Conservation (phyloP, 1,140 invertebrate species). For the Mercenaria mercenaria region DNA sequence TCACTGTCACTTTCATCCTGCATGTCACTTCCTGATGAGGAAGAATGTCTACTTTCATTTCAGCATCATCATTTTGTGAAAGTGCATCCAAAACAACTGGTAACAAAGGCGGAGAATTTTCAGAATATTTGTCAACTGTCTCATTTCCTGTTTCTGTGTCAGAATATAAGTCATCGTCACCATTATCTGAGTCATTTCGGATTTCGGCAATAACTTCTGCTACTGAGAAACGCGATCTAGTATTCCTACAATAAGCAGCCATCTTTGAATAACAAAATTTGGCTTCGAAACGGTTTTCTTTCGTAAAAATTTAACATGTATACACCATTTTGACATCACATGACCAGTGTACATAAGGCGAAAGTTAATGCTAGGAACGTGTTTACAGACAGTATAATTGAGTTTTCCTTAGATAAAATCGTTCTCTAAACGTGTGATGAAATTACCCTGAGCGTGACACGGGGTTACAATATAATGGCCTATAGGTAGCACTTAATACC, state of each 20-base stretch:
- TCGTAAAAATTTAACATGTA: neutral
- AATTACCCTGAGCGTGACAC: slow-evolving; percentile 5
- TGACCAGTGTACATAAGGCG: too few relatives aligned
- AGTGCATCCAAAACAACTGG: too few relatives aligned
- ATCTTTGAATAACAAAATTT: too few relatives aligned
- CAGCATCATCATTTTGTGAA: slow-evolving; percentile 36
- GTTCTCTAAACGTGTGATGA: slow-evolving; percentile 28
- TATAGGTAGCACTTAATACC: neutral
- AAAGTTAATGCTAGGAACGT: neutral
- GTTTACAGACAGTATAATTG: neutral
- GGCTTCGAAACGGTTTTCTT: too few relatives aligned
- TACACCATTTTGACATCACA: too few relatives aligned
- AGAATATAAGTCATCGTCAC: too few relatives aligned
- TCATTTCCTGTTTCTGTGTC: slow-evolving; percentile 20
- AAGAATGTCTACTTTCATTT: too few relatives aligned
- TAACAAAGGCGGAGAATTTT: slow-evolving; percentile 23
- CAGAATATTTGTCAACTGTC: slow-evolving; percentile 3
- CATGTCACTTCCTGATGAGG: slow-evolving; percentile 30
- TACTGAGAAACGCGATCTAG: too few relatives aligned
- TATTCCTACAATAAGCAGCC: slow-evolving; percentile 10
- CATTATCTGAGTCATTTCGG: too few relatives aligned
- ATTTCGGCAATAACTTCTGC: too few relatives aligned
- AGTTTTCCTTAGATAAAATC: slow-evolving; percentile 28
- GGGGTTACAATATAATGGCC: too few relatives aligned
- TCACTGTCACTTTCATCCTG: slow-evolving; percentile 39